Percentiles rank a stretch among this genome's conserved stretches.
Conservation (phyloP, 2,797 vertebrate genomes). For the Microchirus variegatus region DNA sequence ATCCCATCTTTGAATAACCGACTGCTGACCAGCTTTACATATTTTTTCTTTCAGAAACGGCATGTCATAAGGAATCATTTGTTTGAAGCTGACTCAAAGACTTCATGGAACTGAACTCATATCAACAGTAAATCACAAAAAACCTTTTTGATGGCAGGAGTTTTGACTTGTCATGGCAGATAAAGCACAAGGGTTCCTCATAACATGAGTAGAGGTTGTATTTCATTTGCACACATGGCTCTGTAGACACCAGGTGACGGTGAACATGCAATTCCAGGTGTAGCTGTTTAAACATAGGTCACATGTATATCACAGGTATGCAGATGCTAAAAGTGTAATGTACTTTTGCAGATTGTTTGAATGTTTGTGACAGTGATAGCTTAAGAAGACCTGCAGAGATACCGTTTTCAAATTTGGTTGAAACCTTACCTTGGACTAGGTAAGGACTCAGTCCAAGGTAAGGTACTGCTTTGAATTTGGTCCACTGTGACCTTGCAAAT, state of each 20-base stretch:
- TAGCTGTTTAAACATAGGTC: neutral
- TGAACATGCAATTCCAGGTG: neutral
- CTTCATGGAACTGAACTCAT: neutral
- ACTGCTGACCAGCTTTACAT: no score
- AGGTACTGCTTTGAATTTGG: no score
- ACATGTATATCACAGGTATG: neutral
- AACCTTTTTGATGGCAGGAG: neutral
- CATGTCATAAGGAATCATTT: neutral
- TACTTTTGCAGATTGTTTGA: neutral
- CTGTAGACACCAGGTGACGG: neutral
- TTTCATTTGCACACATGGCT: neutral
- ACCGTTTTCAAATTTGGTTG: no score
- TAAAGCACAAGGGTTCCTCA: neutral
- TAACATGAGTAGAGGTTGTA: neutral
- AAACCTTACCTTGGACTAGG: no score
- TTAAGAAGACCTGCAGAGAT: no score
- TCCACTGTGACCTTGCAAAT: no score
- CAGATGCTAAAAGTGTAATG: neutral
- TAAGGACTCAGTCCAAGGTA: no score
- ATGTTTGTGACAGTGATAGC: no score
- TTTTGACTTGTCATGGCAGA: conserved; percentile 8
- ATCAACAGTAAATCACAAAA: neutral
- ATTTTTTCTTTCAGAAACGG: neutral
- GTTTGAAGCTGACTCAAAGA: neutral
- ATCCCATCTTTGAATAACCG: no score